Percentiles rank a stretch among this genome's conserved stretches.
phyloP scores from a whole-genome alignment of 1,140 invertebrate species.

The Pinna nobilis region DNA sequence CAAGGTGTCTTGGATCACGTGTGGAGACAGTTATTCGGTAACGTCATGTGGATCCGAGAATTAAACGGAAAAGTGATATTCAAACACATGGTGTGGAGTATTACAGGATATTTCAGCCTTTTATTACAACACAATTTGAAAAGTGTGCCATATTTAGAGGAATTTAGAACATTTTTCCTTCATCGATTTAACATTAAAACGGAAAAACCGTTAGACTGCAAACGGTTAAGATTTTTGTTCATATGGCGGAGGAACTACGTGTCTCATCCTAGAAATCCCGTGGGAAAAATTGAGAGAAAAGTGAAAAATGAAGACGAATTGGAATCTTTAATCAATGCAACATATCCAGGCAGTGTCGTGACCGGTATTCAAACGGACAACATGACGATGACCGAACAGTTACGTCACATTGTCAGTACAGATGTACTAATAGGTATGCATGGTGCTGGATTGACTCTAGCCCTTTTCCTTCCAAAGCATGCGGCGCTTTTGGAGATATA shows the following conservation, averaged over 20 bases:
- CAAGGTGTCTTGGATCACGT: slow-evolving; percentile 55
- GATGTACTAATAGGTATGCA: slow-evolving; percentile 98
- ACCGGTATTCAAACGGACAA: slow-evolving; percentile 63
- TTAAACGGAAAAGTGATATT: slow-evolving; percentile 45
- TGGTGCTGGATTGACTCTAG: slow-evolving; percentile 95
- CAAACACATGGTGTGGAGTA: slow-evolving; percentile 58
- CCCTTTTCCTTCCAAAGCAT: slow-evolving; percentile 96
- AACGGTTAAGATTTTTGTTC: slow-evolving; percentile 55
- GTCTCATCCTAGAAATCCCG: slow-evolving; percentile 64
- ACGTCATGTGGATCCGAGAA: slow-evolving; percentile 37
- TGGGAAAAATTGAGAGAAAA: slow-evolving; percentile 51
- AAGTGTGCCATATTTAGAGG: slow-evolving; percentile 54
- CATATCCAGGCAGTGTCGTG: slow-evolving; percentile 45
- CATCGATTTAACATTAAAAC: slow-evolving; percentile 32
- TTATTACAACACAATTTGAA: slow-evolving; percentile 47
- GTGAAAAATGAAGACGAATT: slow-evolving; percentile 61
- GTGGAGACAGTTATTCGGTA: slow-evolving; percentile 65
- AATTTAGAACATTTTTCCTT: slow-evolving; percentile 67
- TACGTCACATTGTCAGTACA: slow-evolving; percentile 78
- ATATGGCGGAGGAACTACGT: slow-evolving; percentile 66
- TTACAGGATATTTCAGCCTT: slow-evolving; percentile 65
- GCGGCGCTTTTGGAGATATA: slow-evolving; percentile 95
- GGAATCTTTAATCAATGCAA: slow-evolving; percentile 26
- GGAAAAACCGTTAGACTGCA: slow-evolving; percentile 47
- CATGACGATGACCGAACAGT: slow-evolving; percentile 59